phyloP scores from a whole-genome alignment of 1,140 invertebrate species.

The Formica selysi region DNA sequence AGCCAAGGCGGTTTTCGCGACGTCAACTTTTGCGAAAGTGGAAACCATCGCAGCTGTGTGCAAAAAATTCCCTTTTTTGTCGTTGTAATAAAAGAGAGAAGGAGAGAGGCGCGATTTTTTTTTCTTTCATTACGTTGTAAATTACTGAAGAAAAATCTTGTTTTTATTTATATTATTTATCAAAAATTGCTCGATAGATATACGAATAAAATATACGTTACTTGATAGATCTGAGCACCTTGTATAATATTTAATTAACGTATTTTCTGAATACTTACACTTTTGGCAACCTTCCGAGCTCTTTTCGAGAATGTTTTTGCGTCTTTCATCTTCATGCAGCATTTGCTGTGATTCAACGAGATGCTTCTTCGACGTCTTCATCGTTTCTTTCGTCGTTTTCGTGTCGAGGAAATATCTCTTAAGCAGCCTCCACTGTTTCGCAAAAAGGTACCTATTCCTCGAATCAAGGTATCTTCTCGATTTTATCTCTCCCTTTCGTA shows the following conservation, averaged over 20 bases:
- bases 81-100: not conserved
- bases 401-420: slow-evolving; percentile 31
- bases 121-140: slow-evolving; percentile 30
- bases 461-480: slow-evolving; percentile 25
- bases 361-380: slow-evolving; percentile 27
- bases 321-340: not conserved
- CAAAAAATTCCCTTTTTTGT: slow-evolving; percentile 18
- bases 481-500: slow-evolving; percentile 2
- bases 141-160: slow-evolving; percentile 7
- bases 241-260: slow-evolving; percentile 13
- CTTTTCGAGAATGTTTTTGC: not conserved
- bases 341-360: slow-evolving; percentile 12
- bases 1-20: slow-evolving; percentile 58
- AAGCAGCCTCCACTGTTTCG: slow-evolving; percentile 37
- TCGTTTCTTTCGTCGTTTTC: slow-evolving; percentile 30
- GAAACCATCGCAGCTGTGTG: slow-evolving; percentile 39
- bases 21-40: slow-evolving; percentile 47
- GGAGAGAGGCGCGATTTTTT: slow-evolving; percentile 4
- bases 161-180: slow-evolving; percentile 11
- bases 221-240: not conserved
- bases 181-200: not conserved
- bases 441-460: slow-evolving; percentile 12
- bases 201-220: not conserved
- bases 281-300: slow-evolving; percentile 3
- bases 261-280: not conserved